Evolutionary conservation across 2,888 invertebrate species (phyloP), one percentile per base, ranked within the genome.

Genomic region (Lochmaea crataegi): DNA sequence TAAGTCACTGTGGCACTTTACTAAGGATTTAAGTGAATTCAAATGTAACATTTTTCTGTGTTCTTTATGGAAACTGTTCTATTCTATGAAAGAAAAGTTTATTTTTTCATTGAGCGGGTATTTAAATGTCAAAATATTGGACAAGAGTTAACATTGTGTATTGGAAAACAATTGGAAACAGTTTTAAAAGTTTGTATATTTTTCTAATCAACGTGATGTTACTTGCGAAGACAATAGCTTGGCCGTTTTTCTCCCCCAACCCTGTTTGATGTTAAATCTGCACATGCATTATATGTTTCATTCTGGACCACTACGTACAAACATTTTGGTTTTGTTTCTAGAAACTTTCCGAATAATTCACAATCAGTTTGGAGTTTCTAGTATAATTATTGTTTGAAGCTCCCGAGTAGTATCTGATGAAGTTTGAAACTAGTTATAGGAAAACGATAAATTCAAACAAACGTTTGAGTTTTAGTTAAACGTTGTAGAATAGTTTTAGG

Each of bases 331-430:
- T 70, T 74, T 76, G 72, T 72, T 72, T 42, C 48, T 18, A 41
- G 63, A 64, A 76, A 75, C 53, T 76, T 76, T 72, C 67, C 72
- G 71, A 74, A 76, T 76, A 74, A 77, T 78, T 76, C 72, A 68
- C 57, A 71, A 74, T 73, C 73, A 71, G 75, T 76, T 75, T 65
- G 66, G 69, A 72, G 75, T 74, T 76, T 77, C 68, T 38, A 71
- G 75, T 75, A 72, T 76, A 77, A 77, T 76, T 78, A 78, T 77
- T 78, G 71, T 72, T 75, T 69, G 65, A 63, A 57, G 71, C 45
- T 58, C 51, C 41, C 41, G 41, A 61, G 61, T 57, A 53, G 68
- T 63, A 64, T 56, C 65, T 64, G 69, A 70, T 70, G 70, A 68
- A 76, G 72, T 72, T 72, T 57, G 38, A 64, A 72, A 72, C 72